phyloP scores from a whole-genome alignment of 2,113 vertebrate genomes.

The Chascanopsetta lugubris region DNA sequence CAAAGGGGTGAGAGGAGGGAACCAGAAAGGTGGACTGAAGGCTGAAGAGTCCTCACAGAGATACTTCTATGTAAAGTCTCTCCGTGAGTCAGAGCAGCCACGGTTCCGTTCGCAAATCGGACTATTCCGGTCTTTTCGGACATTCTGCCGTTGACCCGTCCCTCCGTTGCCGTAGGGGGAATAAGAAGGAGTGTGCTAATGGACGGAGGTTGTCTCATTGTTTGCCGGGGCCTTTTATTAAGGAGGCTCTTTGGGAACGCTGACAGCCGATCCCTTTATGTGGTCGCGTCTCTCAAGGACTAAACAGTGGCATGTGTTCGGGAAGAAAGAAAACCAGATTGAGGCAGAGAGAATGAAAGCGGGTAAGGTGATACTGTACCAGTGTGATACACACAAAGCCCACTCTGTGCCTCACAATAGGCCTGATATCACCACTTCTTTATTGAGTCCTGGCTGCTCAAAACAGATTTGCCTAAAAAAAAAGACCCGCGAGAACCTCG shows the following conservation, averaged over 20 bases:
- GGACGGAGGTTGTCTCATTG: constrained; percentile 36
- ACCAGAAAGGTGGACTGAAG: constrained; percentile 1
- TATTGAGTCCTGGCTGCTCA: constrained; percentile 8
- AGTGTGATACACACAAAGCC: constrained; percentile 64
- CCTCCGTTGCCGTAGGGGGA: background rate
- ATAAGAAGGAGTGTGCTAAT: constrained; percentile 41
- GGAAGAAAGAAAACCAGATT: constrained; percentile 18
- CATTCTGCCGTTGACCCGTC: no score
- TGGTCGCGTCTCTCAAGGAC: constrained; percentile 53
- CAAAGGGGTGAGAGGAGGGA: background rate
- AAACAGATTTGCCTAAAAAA: constrained; percentile 60
- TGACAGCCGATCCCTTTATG: constrained; percentile 62
- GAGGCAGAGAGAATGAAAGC: constrained; percentile 51
- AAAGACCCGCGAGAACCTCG: no score
- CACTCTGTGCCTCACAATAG: constrained; percentile 40
- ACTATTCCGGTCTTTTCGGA: no score
- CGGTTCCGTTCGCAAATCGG: no score
- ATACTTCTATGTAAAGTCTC: background rate
- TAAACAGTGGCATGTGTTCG: constrained; percentile 51
- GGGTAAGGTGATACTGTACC: constrained; percentile 55
- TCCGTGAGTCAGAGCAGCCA: constrained; percentile 11
- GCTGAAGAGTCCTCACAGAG: constrained; percentile 8
- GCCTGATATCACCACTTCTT: background rate
- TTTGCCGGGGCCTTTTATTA: constrained; percentile 45
- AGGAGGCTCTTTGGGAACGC: constrained; percentile 45